A percentile compares a stretch with the other conserved stretches of the same genome.
These are phyloP conservation scores for Malurus splendens DNA, from an alignment of 2,797 vertebrate genomes.

Conservation along the genomic window DNA sequence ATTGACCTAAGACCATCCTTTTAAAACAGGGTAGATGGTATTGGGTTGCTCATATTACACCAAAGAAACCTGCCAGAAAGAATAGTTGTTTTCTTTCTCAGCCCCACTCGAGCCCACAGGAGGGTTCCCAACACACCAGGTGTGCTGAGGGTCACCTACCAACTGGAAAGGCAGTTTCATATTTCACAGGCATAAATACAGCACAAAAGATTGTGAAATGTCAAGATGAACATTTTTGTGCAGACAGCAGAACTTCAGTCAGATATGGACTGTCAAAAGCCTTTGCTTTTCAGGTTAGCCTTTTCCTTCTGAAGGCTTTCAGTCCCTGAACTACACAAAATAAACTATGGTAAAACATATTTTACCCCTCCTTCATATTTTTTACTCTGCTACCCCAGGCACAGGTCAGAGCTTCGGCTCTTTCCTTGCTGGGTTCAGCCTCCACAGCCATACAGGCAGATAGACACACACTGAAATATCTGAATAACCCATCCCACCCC, in stretches of 20 bases:
- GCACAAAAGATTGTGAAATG: background rate
- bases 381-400: background rate
- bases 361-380: background rate
- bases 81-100: background rate
- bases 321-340: background rate
- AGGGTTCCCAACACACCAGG: background rate
- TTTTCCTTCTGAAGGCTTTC: background rate
- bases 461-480: background rate
- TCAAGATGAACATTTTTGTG: background rate
- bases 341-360: background rate
- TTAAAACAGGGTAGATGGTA: background rate
- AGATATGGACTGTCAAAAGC: background rate
- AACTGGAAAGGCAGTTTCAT: background rate
- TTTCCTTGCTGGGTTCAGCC: background rate
- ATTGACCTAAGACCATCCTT: background rate
- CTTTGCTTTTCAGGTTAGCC: background rate
- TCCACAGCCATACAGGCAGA: rapidly evolving
- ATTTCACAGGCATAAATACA: background rate
- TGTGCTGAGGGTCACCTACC: background rate
- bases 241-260: background rate
- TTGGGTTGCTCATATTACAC: background rate
- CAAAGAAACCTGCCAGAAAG: background rate
- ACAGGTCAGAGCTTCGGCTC: background rate
- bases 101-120: background rate
- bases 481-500: background rate